Base-by-base conservation (phyloP, 2,113 vertebrate genomes). In the Oceanites oceanicus region DNA sequence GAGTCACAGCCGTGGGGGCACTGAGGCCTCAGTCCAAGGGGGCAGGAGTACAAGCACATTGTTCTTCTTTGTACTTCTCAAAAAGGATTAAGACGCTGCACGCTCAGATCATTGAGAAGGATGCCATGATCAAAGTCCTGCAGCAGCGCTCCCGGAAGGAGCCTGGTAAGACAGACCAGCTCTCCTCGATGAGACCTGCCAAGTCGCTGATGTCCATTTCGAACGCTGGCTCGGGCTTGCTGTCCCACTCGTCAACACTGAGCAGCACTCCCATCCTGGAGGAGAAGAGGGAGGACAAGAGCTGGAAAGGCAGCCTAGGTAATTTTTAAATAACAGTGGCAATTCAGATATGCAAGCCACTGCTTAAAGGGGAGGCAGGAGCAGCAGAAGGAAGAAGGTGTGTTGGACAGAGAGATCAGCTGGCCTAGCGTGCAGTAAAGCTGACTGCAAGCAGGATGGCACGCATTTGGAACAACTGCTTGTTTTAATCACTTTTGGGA, bases 71-170 rank as follows among this genome's bases (percentile, higher is more conserved):
- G 21, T 86, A 40, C 53, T 59, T 34, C 23, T 74, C 27, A 14
- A 88, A 56, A 79, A 99, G 99, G 97, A 99, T 99, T 90, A 99
- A 99, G 98, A 99, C 99, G 49, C 98, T 99, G 17, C 99, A 99
- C 1, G 99, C 99, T 23, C 99, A 99, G 98, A 99, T 99, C 96
- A 99, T 99, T 50, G 99, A 99, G 96, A 99, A 99, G 94, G 99
- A 99, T 4, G 99, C 99, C 94, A 99, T 99, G 99, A 99, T 99
- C 94, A 99, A 99, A 96, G 99, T 99, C 13, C 98, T 99, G 59
- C 99, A 99, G 96, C 99, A 99, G 96, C 99, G 99, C 34, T 99
- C 99, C 15, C 98, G 99, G 62, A 99, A 99, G 92, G 99, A 99
- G 47, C 98, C 99, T 1, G 98, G 97, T 94, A 99, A 99, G 98